Base-by-base conservation (phyloP, 1,140 invertebrate genomes). In the Asbolus verrucosus region DNA sequence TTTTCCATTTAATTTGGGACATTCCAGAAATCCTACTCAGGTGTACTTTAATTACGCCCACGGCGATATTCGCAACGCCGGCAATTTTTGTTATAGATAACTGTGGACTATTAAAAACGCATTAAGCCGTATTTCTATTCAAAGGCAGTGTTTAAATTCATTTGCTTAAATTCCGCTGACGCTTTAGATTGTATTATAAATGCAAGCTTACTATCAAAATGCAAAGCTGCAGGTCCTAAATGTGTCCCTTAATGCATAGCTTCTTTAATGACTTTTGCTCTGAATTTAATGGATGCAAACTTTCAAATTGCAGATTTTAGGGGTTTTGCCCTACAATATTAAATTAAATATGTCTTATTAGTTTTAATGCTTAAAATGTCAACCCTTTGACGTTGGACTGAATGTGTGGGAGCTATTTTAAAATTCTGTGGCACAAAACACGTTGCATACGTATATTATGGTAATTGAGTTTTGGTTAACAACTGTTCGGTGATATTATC, bases 171-270 rank as follows among this genome's bases (percentile, higher is more conserved):
- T 62, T 62, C 14, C 14, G 59, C 31, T 21, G 36, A 62, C 59
- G 46, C 19, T 54, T 54, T 54, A 54, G 27, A 54, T n/a, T 21
- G 46, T 27, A 62, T 62, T 62, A 62, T 62, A 62, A 39, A 62
- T 68, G 50, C 66, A 60, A 68, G 50, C 36, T 41, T 31, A 68
- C 66, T 67, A 36, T 54, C 65, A 50, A 46, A 38, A 68, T 71
- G 62, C 63, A 71, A 60, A 41, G 62, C 50, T 59, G 63, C 62
- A 65, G 21, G 39, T 67, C 16, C 39, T 67, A 67, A 71, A 61
- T 71, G 65, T 54, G 63, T 71, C 69, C 54, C 65, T 38, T 67
- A 71, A 71, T 71, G 69, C 69, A 67, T 16, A 21, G 46, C 54
- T 67, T 60, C 69, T 71, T 71, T 67, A 71, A 71, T 63, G 54